Conservation (phyloP, 2,797 vertebrate species). For the Scarus forsteni region DNA sequence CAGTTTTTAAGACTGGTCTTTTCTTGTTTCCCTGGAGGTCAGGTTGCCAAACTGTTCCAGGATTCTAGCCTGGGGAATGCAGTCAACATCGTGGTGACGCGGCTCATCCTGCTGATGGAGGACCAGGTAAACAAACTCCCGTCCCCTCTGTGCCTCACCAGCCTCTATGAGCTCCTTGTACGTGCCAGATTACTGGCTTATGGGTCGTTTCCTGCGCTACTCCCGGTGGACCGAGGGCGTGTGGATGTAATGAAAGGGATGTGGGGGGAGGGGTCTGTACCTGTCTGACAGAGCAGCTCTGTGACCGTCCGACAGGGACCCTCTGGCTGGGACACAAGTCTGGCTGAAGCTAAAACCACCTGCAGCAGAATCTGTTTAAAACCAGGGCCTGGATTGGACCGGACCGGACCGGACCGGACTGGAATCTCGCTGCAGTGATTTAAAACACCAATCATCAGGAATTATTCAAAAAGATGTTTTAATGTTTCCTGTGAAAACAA, state of each 20-base stretch:
- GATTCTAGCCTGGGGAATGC: slow-evolving; percentile 99
- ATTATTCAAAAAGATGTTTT: no score
- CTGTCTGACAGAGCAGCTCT: slow-evolving; percentile 62
- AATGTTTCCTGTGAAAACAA: no score
- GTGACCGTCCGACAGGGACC: slow-evolving; percentile 67
- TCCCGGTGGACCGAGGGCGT: slow-evolving; percentile 51
- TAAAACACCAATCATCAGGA: no score
- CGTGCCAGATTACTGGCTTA: slow-evolving; percentile 68
- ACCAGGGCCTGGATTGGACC: no score
- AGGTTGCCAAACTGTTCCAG: slow-evolving; percentile 99
- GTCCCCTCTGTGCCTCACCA: slow-evolving; percentile 6
- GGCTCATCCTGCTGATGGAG: slow-evolving; percentile 96
- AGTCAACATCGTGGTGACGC: slow-evolving; percentile 97
- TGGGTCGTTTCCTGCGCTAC: slow-evolving; percentile 64
- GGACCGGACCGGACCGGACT: no score
- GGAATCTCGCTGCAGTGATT: no score
- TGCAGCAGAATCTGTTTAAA: no score
- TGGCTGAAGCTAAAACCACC: no score
- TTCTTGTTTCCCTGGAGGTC: slow-evolving; percentile 99
- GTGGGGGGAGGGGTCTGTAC: slow-evolving; percentile 46
- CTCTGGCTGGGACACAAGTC: slow-evolving; percentile 43
- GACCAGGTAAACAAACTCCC: slow-evolving; percentile 90
- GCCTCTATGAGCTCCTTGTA: slow-evolving; percentile 71
- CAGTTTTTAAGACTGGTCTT: slow-evolving; percentile 99
- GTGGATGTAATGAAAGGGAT: slow-evolving; percentile 51